Evolutionary conservation across 2,113 vertebrate species (phyloP), one percentile per base, ranked within the genome.

Genomic region (Stercorarius parasiticus): DNA sequence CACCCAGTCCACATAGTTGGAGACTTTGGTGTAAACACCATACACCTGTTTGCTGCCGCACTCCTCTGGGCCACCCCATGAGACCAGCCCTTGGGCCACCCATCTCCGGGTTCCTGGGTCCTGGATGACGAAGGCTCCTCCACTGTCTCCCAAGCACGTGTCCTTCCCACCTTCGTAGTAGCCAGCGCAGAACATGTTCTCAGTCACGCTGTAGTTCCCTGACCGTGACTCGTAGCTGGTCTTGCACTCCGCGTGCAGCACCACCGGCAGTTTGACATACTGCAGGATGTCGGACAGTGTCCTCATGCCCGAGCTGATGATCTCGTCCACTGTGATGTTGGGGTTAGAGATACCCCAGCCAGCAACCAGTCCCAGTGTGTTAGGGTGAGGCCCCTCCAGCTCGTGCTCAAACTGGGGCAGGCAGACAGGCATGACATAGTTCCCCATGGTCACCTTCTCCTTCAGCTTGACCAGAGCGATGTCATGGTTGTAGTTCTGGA

Each of bases 141-240:
- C 99, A 0, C 99, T 99, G 94, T 99, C 99, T 43, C 99, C 99
- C 52, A 99, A 84, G 94, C 99, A 99, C 1, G 99, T 99, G 98
- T 99, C 99, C 30, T 98, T 98, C 26, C 99, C 99, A 0, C 99
- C 99, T 86, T 99, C 98, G 0, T 98, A 98, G 97, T 98, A 99
- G 18, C 99, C 99, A 0, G 99, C 99, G 0, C 99, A 99, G 98
- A 99, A 99, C 99, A 99, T 99, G 96, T 99, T 99, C 90, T 99
- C 98, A 0, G 99, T 99, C 96, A 99, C 99, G 4, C 99, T 99
- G 97, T 99, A 99, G 97, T 98, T 98, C 27, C 98, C 97, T 0
- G 99, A 99, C 49, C 99, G 99, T 0, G 99, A 99, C 62, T 99
- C 97, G 1, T 99, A 99, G 97, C 99, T 99, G 34, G 97, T 98